Evolutionary conservation across 2,113 vertebrate species (phyloP).

Genomic region (Lampris incognitus): DNA sequence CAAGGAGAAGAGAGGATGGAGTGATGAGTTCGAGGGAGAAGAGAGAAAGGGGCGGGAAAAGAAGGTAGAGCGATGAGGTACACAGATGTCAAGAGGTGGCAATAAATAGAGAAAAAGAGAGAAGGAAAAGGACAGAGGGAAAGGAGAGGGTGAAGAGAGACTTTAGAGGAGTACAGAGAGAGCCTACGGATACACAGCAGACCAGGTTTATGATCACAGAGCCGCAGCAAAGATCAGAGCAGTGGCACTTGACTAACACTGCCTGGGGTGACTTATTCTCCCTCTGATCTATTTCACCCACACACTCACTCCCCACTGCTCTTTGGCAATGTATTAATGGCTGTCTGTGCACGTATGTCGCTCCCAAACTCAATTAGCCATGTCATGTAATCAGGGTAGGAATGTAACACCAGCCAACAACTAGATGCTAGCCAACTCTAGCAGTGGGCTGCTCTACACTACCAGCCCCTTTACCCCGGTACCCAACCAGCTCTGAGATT

Average conservation of each 20-base stretch:
- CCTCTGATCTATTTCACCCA: conserved; percentile 11
- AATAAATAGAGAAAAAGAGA: neutral
- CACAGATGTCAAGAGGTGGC: neutral
- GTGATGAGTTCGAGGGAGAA: conserved; percentile 10
- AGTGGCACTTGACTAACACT: too few relatives aligned
- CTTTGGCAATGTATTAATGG: conserved; percentile 17
- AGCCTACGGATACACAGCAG: neutral
- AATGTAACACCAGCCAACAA: conserved; percentile 49
- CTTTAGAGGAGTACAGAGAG: conserved; percentile 4
- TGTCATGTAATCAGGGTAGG: conserved; percentile 48
- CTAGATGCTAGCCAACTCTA: conserved; percentile 13
- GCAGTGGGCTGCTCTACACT: conserved; percentile 3
- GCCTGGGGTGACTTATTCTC: neutral
- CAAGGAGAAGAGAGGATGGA: too few relatives aligned
- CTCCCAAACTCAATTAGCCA: conserved; percentile 60
- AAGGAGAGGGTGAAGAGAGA: neutral
- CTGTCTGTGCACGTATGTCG: conserved; percentile 3
- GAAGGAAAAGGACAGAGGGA: neutral
- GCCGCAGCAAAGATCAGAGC: too few relatives aligned
- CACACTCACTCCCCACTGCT: conserved; percentile 12
- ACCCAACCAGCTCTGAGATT: conserved; percentile 16
- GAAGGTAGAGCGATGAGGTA: neutral
- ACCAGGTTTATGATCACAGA: conserved; percentile 1
- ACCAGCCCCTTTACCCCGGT: neutral
- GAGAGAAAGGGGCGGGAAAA: neutral